Evolutionary conservation across 2,113 vertebrate genomes (phyloP), one percentile per base, ranked within the genome.

Genomic region (Amia ocellicauda): DNA sequence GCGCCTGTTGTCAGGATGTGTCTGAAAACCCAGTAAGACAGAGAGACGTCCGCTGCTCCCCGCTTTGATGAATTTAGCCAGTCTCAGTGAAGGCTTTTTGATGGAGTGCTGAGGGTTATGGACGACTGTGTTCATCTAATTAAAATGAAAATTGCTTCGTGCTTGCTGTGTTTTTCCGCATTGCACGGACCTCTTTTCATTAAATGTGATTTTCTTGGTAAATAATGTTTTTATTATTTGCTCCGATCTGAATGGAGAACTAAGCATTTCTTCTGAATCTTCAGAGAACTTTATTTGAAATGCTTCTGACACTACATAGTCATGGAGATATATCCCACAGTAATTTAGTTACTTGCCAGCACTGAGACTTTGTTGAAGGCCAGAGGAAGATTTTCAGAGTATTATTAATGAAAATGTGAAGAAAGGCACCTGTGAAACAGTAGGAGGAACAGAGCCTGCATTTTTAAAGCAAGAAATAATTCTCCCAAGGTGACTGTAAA

Each of bases 381-480:
- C 74, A 70, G 69, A 78, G 83, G 74, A 81, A 69, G 71, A 80
- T 71, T 75, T 77, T 72, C 74, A 73, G 79, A 74, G 58, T 77
- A 78, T 81, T 69, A 79, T 76, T 64, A 81, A 79, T 79, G 53
- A 63, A 78, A 78, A 79, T 68, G 51, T 66, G 53, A 69, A 73
- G 77, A 61, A 47, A 66, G 70, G 76, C 77, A 73, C 77, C 82
- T 64, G 70, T 58, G 63, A 68, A 76, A 71, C 73, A 66, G 23
- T 36, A 60, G 64, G 67, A 77, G 68, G 70, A 66, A 75, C 62
- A 76, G 17, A n/a, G 51, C 3, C 42, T 20, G 41, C 22, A 57
- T 55, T 14, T 26, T 4, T 64, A 56, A 45, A 22, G 52, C 43
- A n/a, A 31, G 23, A 8, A 10, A 4, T n/a, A 17, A 36, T 36